These are phyloP conservation scores for Drosophila vallismaia DNA, from an alignment of 2,888 invertebrate genomes.

Conservation along the genomic window DNA sequence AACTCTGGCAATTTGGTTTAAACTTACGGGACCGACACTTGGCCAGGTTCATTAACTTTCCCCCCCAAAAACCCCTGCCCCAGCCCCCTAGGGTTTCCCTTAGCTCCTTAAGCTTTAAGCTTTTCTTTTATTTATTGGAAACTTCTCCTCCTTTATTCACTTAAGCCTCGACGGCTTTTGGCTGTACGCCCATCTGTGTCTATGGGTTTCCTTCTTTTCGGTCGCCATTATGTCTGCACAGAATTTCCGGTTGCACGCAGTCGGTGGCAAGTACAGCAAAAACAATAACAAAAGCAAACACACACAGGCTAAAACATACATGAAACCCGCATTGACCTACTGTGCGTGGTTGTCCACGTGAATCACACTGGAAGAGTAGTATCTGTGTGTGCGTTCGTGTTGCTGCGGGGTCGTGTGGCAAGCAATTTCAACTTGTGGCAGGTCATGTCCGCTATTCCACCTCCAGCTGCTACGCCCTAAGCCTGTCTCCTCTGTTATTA, in stretches of 20 bases:
- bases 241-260: conserved; percentile 51
- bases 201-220: conserved; percentile 26
- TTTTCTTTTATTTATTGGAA: conserved; percentile 46
- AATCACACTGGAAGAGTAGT: conserved; percentile 13
- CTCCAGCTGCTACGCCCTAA: conserved; percentile 19
- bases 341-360: conserved; percentile 45
- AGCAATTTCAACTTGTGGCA: conserved; percentile 60
- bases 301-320: neutral
- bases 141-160: conserved; percentile 45
- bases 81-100: neutral
- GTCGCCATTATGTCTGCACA: conserved; percentile 55
- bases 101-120: conserved; percentile 18
- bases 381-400: conserved; percentile 7
- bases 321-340: conserved; percentile 49
- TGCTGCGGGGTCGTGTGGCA: conserved; percentile 37
- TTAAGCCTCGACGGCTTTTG: conserved; percentile 27
- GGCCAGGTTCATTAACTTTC: conserved; percentile 46
- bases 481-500: conserved; percentile 16
- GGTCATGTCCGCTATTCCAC: conserved; percentile 53
- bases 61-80: neutral
- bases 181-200: conserved; percentile 23
- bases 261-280: conserved; percentile 22
- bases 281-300: conserved; percentile 15
- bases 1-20: conserved; percentile 31
- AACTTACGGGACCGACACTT: conserved; percentile 33